phyloP scores from a whole-genome alignment of 1,140 invertebrate species.

The Drosophila orena region DNA sequence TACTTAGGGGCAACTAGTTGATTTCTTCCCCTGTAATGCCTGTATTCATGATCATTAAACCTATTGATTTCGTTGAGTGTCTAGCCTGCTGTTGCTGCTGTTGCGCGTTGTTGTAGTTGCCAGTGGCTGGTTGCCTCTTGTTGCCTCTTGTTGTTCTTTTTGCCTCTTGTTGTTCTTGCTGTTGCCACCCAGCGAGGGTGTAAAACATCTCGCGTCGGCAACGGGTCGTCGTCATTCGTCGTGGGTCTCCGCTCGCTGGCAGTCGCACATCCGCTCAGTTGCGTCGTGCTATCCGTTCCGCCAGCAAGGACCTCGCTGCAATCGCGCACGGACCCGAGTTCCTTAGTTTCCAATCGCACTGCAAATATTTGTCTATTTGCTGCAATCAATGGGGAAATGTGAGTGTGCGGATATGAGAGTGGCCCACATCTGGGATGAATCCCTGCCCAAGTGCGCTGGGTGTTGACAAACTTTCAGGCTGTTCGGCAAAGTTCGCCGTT shows the following conservation, averaged over 20 bases:
- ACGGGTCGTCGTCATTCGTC: conserved; percentile 30
- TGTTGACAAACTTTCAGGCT: conserved; percentile 31
- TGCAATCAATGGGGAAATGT: conserved; percentile 69
- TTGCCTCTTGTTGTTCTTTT: conserved; percentile 10
- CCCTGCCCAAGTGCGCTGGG: background rate
- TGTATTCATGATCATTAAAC: background rate
- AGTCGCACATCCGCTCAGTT: conserved; percentile 18
- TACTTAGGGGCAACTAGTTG: too few species aligned
- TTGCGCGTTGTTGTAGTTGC: background rate
- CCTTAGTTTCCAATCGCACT: conserved; percentile 9
- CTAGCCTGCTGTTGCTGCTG: background rate
- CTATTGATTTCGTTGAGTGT: background rate
- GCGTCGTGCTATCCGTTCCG: conserved; percentile 20
- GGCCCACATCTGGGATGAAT: conserved; percentile 25
- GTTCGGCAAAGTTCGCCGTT: conserved; percentile 45
- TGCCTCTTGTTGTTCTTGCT: conserved; percentile 7
- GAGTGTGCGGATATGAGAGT: conserved; percentile 48
- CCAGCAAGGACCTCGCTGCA: conserved; percentile 17
- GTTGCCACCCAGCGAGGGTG: conserved; percentile 23
- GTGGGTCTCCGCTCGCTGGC: conserved; percentile 22
- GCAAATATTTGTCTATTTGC: conserved; percentile 47
- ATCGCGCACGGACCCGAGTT: conserved; percentile 20
- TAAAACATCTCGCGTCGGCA: conserved; percentile 36
- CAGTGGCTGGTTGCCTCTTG: too few species aligned
- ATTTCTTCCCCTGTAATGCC: too few species aligned